phyloP scores from a whole-genome alignment of 2,797 vertebrate species.

The Rhinichthys osculus region DNA sequence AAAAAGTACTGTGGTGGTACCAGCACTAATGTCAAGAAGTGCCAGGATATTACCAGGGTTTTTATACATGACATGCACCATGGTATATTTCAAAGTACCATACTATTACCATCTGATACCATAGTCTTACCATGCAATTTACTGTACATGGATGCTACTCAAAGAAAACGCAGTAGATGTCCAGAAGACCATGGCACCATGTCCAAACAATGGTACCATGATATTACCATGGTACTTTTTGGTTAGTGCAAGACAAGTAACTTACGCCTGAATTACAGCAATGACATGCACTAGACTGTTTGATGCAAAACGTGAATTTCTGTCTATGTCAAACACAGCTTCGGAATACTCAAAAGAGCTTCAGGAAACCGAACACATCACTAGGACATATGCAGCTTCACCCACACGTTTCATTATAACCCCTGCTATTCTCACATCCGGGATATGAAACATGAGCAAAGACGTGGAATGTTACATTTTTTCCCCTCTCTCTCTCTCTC shows the following conservation, averaged over 20 bases:
- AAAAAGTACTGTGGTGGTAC: not conserved
- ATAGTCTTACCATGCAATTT: not conserved
- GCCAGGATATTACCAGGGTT: not conserved
- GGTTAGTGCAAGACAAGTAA: not conserved
- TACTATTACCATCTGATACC: not conserved
- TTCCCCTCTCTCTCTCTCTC: slow-evolving; percentile 69
- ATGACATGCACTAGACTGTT: not conserved
- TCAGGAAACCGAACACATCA: slow-evolving; percentile 6
- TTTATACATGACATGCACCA: not conserved
- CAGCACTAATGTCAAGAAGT: not conserved
- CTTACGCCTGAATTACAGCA: not conserved
- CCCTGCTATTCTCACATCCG: slow-evolving; percentile 79
- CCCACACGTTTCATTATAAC: slow-evolving; percentile 58
- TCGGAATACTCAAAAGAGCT: not conserved
- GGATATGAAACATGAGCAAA: slow-evolving; percentile 79
- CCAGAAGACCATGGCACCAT: not conserved
- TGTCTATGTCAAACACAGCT: not conserved
- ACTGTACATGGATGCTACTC: not conserved
- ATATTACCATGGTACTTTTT: not conserved
- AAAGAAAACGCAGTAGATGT: not conserved
- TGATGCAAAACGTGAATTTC: slow-evolving; percentile 8
- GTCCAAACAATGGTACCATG: not conserved
- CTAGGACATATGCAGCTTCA: slow-evolving; percentile 47
- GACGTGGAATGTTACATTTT: slow-evolving; percentile 79
- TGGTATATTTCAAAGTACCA: not conserved